Evolutionary conservation across 2,113 vertebrate species (phyloP), one percentile per base, ranked within the genome.

Genomic region (Lepus timidus): DNA sequence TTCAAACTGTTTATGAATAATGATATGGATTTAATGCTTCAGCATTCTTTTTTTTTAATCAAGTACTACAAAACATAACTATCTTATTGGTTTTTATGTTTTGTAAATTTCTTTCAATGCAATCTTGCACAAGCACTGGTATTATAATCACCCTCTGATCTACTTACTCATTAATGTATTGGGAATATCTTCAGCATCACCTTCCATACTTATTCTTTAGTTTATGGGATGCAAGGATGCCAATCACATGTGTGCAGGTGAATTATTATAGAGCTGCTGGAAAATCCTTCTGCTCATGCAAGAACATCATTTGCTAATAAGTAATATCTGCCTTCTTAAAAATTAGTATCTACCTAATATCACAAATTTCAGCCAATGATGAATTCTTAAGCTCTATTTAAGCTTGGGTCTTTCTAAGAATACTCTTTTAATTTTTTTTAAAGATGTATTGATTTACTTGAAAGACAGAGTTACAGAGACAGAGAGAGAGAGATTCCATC

Each of bases 271-370:
- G 3, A 94, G 36, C 27, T 86, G 27, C 62, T 81, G 75, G 31
- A 4, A 95, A 96, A 96, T 27, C 12, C 16, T 97, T 92, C 95
- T 93, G 65, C 81, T 89, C 36, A 78, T 58, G 94, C 39, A 95
- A 89, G 75, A 95, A 90, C 49, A 88, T 96, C 3, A 55, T 90
- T 78, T 65, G 11, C 11, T 31, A 95, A 13, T 79, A 95, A 62
- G 94, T 95, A 64, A 96, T 94, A 62, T 74, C 85, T 64, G 1
- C 7, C 20, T 91, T 73, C 80, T 95, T 90, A 44, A 96, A 92
- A 33, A 22, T 79, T 22, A 62, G 2, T 71, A 14, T 67, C 6
- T 75, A 81, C 0, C 0, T 64, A 95, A 39, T n/a, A 94, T 78
- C 27, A 64, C 27, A 73, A 68, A 95, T 79, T 74, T 91, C 68